Evolutionary conservation across 2,113 vertebrate genomes (phyloP).

Genomic region (Acrocephalus arundinaceus): DNA sequence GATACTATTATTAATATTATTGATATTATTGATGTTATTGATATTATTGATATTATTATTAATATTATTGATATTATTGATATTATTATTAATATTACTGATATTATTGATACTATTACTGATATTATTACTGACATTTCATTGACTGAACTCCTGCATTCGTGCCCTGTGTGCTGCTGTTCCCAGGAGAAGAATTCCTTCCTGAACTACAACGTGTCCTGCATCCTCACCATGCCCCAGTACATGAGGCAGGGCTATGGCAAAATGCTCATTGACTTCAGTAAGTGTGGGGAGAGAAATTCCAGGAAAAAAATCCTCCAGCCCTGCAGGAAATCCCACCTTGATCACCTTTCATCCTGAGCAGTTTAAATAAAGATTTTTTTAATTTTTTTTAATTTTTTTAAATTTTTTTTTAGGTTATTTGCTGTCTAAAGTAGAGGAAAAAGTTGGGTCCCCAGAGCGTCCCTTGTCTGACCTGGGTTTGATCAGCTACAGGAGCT

Average conservation of each 20-base stretch:
- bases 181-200: conserved; percentile 98
- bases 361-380: accelerated
- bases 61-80: too few relatives aligned
- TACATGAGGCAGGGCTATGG: conserved; percentile 98
- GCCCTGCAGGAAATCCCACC: background rate
- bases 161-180: background rate
- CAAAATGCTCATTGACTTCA: conserved; percentile 99
- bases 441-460: conserved; percentile 96
- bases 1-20: too few relatives aligned
- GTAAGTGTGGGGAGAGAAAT: conserved; percentile 75
- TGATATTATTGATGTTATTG: too few relatives aligned
- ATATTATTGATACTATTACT: too few relatives aligned
- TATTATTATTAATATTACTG: too few relatives aligned
- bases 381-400: accelerated
- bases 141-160: too few relatives aligned
- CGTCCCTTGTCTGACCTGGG: conserved; percentile 94
- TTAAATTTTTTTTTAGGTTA: conserved; percentile 78
- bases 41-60: too few relatives aligned
- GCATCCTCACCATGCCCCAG: conserved; percentile 98
- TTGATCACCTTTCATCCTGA: background rate
- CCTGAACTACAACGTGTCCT: conserved; percentile 98
- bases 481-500: conserved; percentile 98
- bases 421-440: conserved; percentile 96
- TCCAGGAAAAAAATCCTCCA: background rate
- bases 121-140: too few relatives aligned